A percentile compares a stretch with the other conserved stretches of the same genome.
Conservation (phyloP, 2,113 vertebrate species). For the Lophura nycthemera region DNA sequence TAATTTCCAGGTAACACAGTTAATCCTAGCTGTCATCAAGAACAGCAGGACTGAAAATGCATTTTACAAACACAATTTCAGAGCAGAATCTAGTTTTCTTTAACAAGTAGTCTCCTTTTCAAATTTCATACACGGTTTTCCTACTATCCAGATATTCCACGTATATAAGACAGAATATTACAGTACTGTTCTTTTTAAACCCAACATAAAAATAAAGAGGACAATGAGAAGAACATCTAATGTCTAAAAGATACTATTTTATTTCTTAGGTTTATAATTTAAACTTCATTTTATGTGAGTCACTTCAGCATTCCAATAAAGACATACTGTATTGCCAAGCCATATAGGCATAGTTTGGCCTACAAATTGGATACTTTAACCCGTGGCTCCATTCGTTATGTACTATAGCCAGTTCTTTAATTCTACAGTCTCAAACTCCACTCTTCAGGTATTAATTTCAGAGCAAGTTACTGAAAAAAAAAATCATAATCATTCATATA, state of each 20-base stretch:
- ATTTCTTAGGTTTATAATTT: background rate
- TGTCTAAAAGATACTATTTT: background rate
- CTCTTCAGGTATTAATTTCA: background rate
- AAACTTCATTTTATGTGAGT: background rate
- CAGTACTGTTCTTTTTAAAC: background rate
- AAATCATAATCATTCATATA: background rate
- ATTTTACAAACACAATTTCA: background rate
- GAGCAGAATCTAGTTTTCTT: background rate
- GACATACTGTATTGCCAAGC: background rate
- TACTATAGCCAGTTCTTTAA: background rate
- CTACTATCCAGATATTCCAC: background rate
- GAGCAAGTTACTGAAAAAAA: background rate
- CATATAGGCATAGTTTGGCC: background rate
- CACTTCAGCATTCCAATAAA: background rate
- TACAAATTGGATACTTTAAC: background rate
- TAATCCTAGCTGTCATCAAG: background rate
- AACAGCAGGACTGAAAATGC: background rate
- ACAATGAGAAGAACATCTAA: background rate
- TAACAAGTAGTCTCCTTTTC: background rate
- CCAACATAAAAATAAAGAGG: background rate
- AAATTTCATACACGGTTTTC: background rate
- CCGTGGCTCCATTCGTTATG: background rate
- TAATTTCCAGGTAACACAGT: background rate
- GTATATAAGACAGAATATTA: background rate
- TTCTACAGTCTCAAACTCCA: background rate